These are phyloP conservation scores for Protophormia terraenovae DNA, from an alignment of 2,888 invertebrate species.

Conservation along the genomic window DNA sequence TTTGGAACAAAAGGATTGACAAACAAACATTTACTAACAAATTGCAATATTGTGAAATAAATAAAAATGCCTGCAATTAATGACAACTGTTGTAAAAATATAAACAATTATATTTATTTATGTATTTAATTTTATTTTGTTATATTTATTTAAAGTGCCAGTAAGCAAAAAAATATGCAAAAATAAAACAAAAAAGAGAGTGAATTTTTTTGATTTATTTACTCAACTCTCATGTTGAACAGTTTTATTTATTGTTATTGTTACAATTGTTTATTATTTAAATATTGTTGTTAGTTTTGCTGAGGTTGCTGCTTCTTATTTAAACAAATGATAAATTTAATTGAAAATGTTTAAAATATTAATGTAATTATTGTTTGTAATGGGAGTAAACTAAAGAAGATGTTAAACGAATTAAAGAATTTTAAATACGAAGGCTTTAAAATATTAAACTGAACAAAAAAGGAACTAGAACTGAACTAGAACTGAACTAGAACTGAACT, in stretches of 20 bases:
- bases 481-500: no score
- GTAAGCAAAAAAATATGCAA: neutral
- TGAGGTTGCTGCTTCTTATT: neutral
- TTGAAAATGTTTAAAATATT: neutral
- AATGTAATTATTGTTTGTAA: neutral
- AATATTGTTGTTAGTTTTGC: neutral
- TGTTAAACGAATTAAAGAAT: no score
- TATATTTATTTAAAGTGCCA: neutral
- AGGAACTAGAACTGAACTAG: no score
- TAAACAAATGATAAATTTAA: neutral
- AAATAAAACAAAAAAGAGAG: neutral
- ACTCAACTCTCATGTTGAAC: neutral
- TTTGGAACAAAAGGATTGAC: neutral
- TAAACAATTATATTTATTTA: conserved; percentile 29
- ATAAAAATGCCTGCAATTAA: conserved; percentile 27
- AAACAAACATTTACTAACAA: neutral
- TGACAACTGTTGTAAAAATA: conserved; percentile 50
- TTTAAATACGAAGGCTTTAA: no score
- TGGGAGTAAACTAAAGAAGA: no score
- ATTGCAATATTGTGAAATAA: neutral
- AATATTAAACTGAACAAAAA: no score
- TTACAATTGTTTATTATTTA: neutral
- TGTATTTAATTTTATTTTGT: neutral
- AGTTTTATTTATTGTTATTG: neutral
- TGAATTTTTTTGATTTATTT: conserved; percentile 28